These are phyloP conservation scores for Lacanobia wlatinum DNA, from an alignment of 2,888 invertebrate species.

Conservation along the genomic window DNA sequence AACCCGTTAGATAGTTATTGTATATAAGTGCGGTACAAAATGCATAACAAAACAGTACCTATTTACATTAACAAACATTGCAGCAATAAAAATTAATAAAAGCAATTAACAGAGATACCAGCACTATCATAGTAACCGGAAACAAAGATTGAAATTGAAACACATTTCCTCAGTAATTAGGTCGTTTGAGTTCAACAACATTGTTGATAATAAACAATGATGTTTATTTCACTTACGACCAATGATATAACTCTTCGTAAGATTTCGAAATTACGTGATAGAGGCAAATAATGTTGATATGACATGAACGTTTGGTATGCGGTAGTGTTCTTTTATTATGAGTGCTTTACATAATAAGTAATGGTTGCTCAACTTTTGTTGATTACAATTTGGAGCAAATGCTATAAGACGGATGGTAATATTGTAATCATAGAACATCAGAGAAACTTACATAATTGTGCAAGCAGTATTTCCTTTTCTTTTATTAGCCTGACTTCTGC, in stretches of 20 bases:
- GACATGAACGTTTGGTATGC: slow-evolving; percentile 30
- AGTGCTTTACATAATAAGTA: slow-evolving; percentile 31
- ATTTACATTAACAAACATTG: slow-evolving; percentile 1
- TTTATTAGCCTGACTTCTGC: too few species aligned
- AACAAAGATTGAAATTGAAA: slow-evolving; percentile 59
- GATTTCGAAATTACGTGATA: slow-evolving; percentile 38
- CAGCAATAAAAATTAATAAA: slow-evolving; percentile 37
- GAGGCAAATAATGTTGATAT: slow-evolving; percentile 30
- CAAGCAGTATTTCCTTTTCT: background rate
- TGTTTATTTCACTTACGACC: slow-evolving; percentile 21
- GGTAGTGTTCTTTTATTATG: slow-evolving; percentile 19
- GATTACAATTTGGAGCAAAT: slow-evolving; percentile 13
- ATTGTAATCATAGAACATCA: background rate
- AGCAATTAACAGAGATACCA: slow-evolving; percentile 50
- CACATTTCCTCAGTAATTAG: slow-evolving; percentile 71
- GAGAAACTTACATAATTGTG: background rate
- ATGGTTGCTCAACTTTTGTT: slow-evolving; percentile 11
- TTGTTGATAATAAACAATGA: slow-evolving; percentile 48
- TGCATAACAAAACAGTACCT: slow-evolving; percentile 5
- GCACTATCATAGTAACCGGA: slow-evolving; percentile 54
- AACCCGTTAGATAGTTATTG: background rate
- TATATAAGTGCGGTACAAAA: background rate
- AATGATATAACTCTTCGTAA: slow-evolving; percentile 57
- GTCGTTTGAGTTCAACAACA: slow-evolving; percentile 72
- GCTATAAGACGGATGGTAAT: background rate